Conservation (phyloP, 2,113 vertebrate genomes). For the Xenus cinereus region DNA sequence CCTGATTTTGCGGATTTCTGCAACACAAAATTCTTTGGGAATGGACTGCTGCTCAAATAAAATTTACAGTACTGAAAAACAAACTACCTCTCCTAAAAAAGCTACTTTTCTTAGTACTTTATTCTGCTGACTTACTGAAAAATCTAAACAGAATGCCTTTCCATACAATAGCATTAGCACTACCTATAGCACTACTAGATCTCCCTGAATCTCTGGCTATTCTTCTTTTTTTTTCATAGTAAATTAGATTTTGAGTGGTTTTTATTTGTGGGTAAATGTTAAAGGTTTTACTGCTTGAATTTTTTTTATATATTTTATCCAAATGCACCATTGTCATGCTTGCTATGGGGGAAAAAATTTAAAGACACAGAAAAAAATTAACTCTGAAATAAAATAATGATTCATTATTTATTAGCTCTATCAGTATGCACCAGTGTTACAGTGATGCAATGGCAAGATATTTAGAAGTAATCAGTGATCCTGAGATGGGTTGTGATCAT, state of each 20-base stretch:
- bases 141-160: not conserved
- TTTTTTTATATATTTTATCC: not conserved
- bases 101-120: not conserved
- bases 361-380: not conserved
- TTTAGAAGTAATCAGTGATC: not conserved
- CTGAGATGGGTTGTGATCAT: not conserved
- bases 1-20: not conserved
- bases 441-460: not conserved
- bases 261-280: not conserved
- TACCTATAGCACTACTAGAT: not conserved
- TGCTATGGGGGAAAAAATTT: not conserved
- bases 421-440: not conserved
- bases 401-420: not conserved
- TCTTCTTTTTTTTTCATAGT: not conserved
- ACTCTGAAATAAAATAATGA: not conserved
- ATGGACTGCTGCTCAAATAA: not conserved
- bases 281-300: not conserved
- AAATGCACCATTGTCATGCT: not conserved
- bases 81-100: not conserved
- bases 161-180: not conserved
- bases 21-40: not conserved
- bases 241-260: not conserved
- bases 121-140: not conserved
- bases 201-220: not conserved
- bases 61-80: not conserved